Conservation (phyloP, 1,140 invertebrate species). For the Spodoptera litura region DNA sequence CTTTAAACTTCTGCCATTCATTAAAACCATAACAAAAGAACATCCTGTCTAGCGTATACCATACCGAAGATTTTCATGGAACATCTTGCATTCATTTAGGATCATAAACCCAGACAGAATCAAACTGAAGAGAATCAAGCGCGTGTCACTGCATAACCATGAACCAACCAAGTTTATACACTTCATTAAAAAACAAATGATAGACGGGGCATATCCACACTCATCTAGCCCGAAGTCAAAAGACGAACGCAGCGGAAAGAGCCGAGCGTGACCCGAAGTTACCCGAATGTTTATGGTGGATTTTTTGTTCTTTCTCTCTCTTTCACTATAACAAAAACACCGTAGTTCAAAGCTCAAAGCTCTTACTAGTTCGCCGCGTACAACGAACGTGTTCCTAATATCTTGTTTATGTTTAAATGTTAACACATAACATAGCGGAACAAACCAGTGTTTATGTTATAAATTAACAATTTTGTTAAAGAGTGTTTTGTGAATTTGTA, state of each 20-base stretch:
- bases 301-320: constrained; percentile 75
- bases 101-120: not conserved
- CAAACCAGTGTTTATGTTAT: constrained; percentile 54
- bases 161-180: not conserved
- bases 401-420: constrained; percentile 63
- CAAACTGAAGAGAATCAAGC: constrained; percentile 12
- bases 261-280: constrained; percentile 69
- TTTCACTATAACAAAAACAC: constrained; percentile 73
- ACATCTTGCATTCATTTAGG: not conserved
- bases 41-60: not conserved
- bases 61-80: not conserved
- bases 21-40: not conserved
- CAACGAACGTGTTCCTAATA: constrained; percentile 61
- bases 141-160: constrained; percentile 31
- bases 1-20: not conserved
- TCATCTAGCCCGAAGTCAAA: constrained; percentile 62
- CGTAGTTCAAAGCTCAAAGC: constrained; percentile 63
- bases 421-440: constrained; percentile 71
- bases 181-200: constrained; percentile 13
- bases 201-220: constrained; percentile 56
- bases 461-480: constrained; percentile 30
- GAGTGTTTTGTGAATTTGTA: constrained; percentile 27
- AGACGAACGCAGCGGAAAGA: constrained; percentile 65
- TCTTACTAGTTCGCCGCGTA: constrained; percentile 64
- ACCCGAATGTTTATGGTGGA: constrained; percentile 76